Evolutionary conservation across 2,113 vertebrate species (phyloP).

Genomic region (Zosterops borbonicus): DNA sequence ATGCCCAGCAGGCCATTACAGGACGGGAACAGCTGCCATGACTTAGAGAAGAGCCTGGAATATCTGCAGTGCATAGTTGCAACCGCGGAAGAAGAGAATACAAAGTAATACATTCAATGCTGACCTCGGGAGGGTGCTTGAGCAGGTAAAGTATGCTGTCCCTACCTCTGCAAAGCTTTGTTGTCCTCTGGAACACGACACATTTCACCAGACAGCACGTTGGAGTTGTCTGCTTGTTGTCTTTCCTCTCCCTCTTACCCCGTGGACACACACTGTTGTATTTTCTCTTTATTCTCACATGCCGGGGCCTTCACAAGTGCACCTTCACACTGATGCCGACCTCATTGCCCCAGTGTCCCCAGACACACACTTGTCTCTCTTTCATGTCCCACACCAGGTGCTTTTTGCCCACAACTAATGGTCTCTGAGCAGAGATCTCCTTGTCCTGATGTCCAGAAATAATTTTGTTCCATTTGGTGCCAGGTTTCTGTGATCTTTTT

Average conservation of each 20-base stretch:
- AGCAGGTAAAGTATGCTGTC: slow-evolving; percentile 33
- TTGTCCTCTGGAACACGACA: not conserved
- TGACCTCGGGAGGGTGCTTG: slow-evolving; percentile 50
- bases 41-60: slow-evolving; percentile 40
- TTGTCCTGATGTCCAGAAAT: not conserved
- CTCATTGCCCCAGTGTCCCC: not conserved
- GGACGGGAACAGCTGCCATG: not conserved
- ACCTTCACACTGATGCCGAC: not conserved
- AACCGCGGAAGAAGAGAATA: not conserved
- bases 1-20: not conserved
- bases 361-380: not conserved
- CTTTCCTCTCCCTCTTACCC: not conserved
- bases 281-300: not conserved
- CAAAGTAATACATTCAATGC: slow-evolving; percentile 18
- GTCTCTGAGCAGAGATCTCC: not conserved
- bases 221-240: not conserved
- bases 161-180: not conserved
- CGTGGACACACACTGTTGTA: not conserved
- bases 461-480: not conserved
- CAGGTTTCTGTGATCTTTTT: not conserved
- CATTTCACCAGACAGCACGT: not conserved
- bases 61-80: slow-evolving; percentile 39
- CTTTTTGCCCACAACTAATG: not conserved
- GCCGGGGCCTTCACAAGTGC: not conserved
- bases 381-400: not conserved